These are phyloP conservation scores for Ferdinandea cuprea DNA, from an alignment of 2,888 invertebrate genomes.

Conservation along the genomic window DNA sequence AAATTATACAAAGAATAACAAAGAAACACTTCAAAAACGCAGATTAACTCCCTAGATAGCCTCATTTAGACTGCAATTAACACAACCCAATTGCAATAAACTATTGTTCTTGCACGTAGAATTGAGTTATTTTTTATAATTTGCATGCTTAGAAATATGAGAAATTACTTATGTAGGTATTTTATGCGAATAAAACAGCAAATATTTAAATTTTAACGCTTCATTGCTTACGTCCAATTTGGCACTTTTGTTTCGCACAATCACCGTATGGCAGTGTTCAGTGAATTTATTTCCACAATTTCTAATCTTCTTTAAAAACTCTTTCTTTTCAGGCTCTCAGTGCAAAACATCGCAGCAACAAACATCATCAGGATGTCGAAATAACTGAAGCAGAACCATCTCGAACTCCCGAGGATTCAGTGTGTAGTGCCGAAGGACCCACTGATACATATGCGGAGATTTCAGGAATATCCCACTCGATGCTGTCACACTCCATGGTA, in stretches of 20 bases:
- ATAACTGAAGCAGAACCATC: slow-evolving; percentile 91
- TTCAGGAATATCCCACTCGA: slow-evolving; percentile 82
- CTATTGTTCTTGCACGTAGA: slow-evolving; percentile 53
- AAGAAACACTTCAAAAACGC: not conserved
- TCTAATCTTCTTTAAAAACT: slow-evolving; percentile 67
- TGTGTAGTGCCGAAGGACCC: slow-evolving; percentile 94
- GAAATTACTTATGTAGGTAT: not conserved
- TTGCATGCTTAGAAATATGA: slow-evolving; percentile 52
- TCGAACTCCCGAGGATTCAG: slow-evolving; percentile 94
- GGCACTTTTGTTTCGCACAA: slow-evolving; percentile 67
- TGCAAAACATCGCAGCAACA: slow-evolving; percentile 86
- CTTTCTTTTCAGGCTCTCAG: slow-evolving; percentile 88
- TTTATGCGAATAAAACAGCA: slow-evolving; percentile 6
- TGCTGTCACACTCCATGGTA: slow-evolving; percentile 81
- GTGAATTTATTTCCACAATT: slow-evolving; percentile 47
- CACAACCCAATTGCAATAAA: not conserved
- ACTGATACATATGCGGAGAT: slow-evolving; percentile 84
- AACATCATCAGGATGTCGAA: slow-evolving; percentile 86
- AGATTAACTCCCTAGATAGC: slow-evolving; percentile 24
- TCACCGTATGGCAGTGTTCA: slow-evolving; percentile 66
- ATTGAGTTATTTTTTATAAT: slow-evolving; percentile 8
- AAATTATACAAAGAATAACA: not conserved
- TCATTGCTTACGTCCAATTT: slow-evolving; percentile 60
- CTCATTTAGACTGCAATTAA: slow-evolving; percentile 21
- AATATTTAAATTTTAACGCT: slow-evolving; percentile 47